These are phyloP conservation scores for Falco columbarius DNA, from an alignment of 2,797 vertebrate species.

Conservation along the genomic window DNA sequence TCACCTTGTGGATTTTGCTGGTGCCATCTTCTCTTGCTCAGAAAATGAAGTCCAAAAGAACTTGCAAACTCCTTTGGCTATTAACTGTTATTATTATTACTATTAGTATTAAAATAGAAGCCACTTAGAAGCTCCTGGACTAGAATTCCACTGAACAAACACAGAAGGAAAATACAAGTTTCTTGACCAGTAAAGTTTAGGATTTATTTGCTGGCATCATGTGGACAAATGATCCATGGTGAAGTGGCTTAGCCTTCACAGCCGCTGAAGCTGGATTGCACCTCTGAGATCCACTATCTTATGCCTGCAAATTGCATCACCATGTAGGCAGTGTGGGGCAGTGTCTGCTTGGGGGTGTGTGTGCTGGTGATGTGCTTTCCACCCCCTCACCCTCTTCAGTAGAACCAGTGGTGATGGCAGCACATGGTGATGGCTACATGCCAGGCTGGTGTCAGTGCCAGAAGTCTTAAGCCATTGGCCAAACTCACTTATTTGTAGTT, in stretches of 20 bases:
- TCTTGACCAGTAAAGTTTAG: not conserved
- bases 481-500: not conserved
- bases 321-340: not conserved
- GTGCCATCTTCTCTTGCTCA: not conserved
- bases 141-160: not conserved
- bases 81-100: not conserved
- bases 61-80: not conserved
- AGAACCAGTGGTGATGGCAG: not conserved
- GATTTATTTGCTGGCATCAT: not conserved
- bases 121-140: not conserved
- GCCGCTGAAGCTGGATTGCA: not conserved
- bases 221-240: not conserved
- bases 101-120: not conserved
- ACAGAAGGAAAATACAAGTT: not conserved
- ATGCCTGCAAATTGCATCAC: not conserved
- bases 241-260: not conserved
- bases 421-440: not conserved
- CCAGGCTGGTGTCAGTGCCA: not conserved
- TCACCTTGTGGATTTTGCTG: slow-evolving; percentile 25
- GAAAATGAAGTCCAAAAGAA: not conserved
- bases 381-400: not conserved
- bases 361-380: not conserved
- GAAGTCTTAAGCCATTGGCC: not conserved
- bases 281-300: not conserved
- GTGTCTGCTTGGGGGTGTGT: not conserved